phyloP scores from a whole-genome alignment of 1,140 invertebrate species.

The Teleogryllus occipitalis region DNA sequence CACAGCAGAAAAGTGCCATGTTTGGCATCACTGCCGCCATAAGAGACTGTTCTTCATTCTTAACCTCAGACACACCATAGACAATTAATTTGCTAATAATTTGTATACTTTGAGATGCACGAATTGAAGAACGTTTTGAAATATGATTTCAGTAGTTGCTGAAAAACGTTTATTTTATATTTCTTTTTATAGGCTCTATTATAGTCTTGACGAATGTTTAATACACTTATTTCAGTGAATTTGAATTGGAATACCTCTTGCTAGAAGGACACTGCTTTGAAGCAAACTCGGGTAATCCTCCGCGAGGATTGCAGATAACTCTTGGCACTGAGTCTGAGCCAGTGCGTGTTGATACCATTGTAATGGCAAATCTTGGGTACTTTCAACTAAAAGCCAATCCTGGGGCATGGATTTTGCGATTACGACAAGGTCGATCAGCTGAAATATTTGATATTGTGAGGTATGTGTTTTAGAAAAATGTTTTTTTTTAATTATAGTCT shows the following conservation, averaged over 20 bases:
- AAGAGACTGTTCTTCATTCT: too few species aligned
- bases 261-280: slow-evolving; percentile 97
- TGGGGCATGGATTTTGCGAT: slow-evolving; percentile 81
- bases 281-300: slow-evolving; percentile 80
- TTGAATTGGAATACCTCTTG: slow-evolving; percentile 84
- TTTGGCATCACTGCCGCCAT: too few species aligned
- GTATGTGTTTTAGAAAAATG: slow-evolving; percentile 31
- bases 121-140: too few species aligned
- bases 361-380: slow-evolving; percentile 99
- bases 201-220: too few species aligned
- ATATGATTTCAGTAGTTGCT: too few species aligned
- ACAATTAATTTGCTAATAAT: too few species aligned
- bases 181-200: too few species aligned
- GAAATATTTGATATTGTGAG: slow-evolving; percentile 87
- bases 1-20: too few species aligned
- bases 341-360: slow-evolving; percentile 89
- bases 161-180: too few species aligned
- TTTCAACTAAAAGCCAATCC: slow-evolving; percentile 97
- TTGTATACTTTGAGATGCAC: too few species aligned
- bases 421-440: slow-evolving; percentile 83
- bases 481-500: too few species aligned
- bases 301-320: slow-evolving; percentile 91
- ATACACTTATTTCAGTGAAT: slow-evolving; percentile 56
- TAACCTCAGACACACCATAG: too few species aligned
- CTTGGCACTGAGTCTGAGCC: slow-evolving; percentile 76